phyloP scores from a whole-genome alignment of 2,797 vertebrate species.

The Microctenopoma lineatum region DNA sequence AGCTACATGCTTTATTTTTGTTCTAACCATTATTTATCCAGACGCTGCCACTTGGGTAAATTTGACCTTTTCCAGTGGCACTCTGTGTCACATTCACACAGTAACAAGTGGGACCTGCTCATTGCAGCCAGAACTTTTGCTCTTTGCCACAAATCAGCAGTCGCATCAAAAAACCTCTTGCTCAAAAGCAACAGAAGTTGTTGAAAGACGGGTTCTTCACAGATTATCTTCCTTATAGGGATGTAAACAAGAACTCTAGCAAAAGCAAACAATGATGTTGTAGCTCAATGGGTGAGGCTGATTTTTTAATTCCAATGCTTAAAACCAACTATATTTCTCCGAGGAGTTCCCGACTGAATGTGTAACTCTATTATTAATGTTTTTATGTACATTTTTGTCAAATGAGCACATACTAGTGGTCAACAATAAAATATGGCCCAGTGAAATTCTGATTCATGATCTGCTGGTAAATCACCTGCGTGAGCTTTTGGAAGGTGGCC shows the following conservation, averaged over 20 bases:
- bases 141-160: slow-evolving; percentile 4
- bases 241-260: not conserved
- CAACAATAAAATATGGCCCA: too few relatives aligned
- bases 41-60: not conserved
- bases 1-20: slow-evolving; percentile 13
- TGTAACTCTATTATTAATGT: too few relatives aligned
- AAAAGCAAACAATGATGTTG: too few relatives aligned
- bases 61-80: slow-evolving; percentile 37
- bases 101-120: slow-evolving; percentile 26
- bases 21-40: slow-evolving; percentile 31
- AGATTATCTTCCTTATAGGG: not conserved
- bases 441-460: too few relatives aligned
- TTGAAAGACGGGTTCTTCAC: not conserved
- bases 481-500: too few relatives aligned
- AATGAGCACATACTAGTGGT: too few relatives aligned
- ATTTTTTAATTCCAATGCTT: too few relatives aligned
- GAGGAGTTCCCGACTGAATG: too few relatives aligned
- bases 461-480: too few relatives aligned
- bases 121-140: slow-evolving; percentile 11
- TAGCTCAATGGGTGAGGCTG: too few relatives aligned
- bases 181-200: slow-evolving; percentile 13
- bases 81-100: slow-evolving; percentile 34
- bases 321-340: too few relatives aligned
- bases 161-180: slow-evolving; percentile 11
- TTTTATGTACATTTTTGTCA: too few relatives aligned